Conservation (phyloP, 92 coral and sea anemone species). For the Plumapathes pennacea region DNA sequence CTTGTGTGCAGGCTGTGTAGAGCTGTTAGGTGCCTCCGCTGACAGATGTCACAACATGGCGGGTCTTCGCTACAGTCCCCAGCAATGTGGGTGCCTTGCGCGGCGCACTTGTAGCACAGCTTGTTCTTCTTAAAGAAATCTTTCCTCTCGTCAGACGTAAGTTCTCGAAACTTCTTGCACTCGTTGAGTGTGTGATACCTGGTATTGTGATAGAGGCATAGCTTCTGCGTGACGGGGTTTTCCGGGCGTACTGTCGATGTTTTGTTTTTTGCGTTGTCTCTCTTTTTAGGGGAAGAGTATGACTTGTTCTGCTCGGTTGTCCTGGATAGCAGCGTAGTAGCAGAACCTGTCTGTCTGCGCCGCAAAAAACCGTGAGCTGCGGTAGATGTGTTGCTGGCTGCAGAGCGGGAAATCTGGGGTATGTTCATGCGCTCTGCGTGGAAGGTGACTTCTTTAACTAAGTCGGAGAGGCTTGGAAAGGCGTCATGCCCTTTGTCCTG, state of each 20-base stretch:
- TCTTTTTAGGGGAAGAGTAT: no score
- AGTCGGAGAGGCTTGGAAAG: conserved; percentile 49
- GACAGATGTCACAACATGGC: conserved; percentile 23
- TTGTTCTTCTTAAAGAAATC: conserved; percentile 42
- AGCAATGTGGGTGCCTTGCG: conserved; percentile 27
- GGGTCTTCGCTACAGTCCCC: conserved; percentile 25
- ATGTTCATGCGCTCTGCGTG: conserved; percentile 62
- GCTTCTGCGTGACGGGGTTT: no score
- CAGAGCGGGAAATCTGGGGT: conserved; percentile 2
- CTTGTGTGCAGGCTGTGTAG: conserved; percentile 61
- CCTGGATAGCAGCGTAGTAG: no score
- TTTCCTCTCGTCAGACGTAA: conserved; percentile 15
- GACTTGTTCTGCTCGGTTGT: no score
- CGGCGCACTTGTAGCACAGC: conserved; percentile 47
- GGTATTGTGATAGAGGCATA: conserved; percentile 44
- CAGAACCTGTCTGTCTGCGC: no score
- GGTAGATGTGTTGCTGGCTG: no score
- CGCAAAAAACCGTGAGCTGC: no score
- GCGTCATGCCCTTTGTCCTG: conserved; percentile 26
- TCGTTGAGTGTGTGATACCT: conserved; percentile 38
- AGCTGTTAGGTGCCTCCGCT: conserved; percentile 49
- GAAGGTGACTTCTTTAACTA: conserved; percentile 34
- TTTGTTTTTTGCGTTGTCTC: no score
- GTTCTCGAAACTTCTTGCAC: conserved; percentile 56
- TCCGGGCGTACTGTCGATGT: no score